Evolutionary conservation across 2,797 vertebrate species (phyloP).

Genomic region (Melopsittacus undulatus): DNA sequence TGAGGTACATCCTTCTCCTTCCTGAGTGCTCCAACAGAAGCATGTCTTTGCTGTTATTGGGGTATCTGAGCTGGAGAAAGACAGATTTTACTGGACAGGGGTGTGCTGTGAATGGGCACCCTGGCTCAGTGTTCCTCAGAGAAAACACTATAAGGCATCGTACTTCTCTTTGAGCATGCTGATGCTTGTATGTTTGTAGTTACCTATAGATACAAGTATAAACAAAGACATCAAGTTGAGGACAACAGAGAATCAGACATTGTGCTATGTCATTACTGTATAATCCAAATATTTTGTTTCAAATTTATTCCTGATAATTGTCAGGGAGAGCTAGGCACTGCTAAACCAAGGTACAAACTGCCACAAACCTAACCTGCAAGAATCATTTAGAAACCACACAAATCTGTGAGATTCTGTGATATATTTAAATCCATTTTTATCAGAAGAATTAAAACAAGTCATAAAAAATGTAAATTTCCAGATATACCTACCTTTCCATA

Average conservation of each 20-base stretch:
- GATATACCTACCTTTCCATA: constrained; percentile 90
- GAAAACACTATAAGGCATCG: neutral
- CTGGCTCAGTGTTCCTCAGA: constrained; percentile 3
- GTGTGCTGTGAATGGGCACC: neutral
- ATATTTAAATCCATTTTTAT: neutral
- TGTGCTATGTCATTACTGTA: neutral
- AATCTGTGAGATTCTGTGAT: neutral
- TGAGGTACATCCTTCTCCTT: neutral
- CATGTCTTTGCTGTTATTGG: neutral
- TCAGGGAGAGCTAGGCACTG: neutral
- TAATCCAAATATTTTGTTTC: neutral
- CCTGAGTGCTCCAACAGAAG: neutral
- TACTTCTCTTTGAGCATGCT: neutral
- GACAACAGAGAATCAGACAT: neutral
- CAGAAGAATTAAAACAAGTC: neutral
- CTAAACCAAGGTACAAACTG: neutral
- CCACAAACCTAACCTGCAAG: neutral
- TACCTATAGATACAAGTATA: neutral
- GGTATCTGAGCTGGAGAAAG: neutral
- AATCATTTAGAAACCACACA: neutral
- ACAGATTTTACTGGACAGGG: neutral
- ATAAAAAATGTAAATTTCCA: neutral
- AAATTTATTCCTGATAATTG: neutral
- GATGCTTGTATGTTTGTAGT: neutral
- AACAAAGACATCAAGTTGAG: neutral